Conservation (phyloP, 2,113 vertebrate genomes). For the Spizaetus ornatus region DNA sequence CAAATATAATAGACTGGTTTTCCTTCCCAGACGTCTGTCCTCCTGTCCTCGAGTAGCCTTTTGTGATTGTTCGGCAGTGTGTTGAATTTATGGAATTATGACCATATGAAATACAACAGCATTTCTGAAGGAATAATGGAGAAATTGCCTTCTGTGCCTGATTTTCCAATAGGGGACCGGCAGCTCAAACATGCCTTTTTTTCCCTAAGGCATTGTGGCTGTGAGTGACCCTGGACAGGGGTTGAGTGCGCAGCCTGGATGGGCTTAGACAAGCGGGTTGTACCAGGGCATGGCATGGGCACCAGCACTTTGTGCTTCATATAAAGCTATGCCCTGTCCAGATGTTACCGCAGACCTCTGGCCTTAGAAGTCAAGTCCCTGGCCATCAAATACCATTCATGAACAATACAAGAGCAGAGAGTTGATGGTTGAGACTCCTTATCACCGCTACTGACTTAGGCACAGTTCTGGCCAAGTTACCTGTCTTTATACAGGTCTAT, state of each 20-base stretch:
- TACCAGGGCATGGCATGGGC: not conserved
- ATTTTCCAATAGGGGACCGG: not conserved
- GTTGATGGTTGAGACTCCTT: not conserved
- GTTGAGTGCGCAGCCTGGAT: not conserved
- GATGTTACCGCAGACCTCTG: not conserved
- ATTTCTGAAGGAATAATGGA: conserved; percentile 1
- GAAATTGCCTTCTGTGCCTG: not conserved
- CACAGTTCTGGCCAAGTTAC: not conserved
- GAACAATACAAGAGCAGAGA: not conserved
- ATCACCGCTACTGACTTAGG: not conserved
- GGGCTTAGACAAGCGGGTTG: not conserved
- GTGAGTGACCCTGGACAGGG: not conserved
- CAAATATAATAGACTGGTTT: not conserved
- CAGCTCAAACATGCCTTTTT: not conserved
- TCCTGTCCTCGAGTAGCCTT: conserved; percentile 5
- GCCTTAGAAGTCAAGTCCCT: not conserved
- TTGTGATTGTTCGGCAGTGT: not conserved
- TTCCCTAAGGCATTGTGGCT: not conserved
- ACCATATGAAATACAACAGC: not conserved
- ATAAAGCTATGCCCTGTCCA: accelerated
- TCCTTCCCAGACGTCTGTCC: not conserved
- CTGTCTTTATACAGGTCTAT: not conserved
- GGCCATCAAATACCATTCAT: not conserved
- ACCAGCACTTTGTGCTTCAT: accelerated
- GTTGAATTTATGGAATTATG: not conserved